A percentile compares a stretch with the other conserved stretches of the same genome.
These are phyloP conservation scores for Cyprinodon diabolis DNA, from an alignment of 2,797 vertebrate species.

Conservation along the genomic window DNA sequence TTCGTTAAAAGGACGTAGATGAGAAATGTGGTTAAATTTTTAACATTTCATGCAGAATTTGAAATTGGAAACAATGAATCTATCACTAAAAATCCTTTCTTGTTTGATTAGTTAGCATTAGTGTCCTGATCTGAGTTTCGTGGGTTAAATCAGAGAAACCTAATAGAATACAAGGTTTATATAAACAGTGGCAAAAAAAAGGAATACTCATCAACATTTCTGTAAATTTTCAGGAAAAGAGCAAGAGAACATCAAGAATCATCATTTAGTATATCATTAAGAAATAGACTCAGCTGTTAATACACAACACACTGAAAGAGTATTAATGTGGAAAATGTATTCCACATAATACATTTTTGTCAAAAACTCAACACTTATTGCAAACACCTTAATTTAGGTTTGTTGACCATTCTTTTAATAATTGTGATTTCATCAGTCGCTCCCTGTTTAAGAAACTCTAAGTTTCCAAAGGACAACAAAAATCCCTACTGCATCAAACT, in stretches of 20 bases:
- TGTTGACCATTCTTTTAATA: background rate
- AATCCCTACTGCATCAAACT: background rate
- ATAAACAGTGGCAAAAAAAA: background rate
- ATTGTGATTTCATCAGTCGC: background rate
- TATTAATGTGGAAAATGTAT: background rate
- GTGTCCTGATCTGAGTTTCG: background rate
- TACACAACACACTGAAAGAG: background rate
- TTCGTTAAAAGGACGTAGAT: background rate
- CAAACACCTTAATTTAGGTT: background rate
- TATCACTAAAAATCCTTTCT: background rate
- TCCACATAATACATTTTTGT: background rate
- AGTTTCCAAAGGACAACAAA: background rate
- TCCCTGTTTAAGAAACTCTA: background rate
- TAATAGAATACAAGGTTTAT: background rate
- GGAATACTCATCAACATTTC: background rate
- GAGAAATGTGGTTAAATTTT: background rate
- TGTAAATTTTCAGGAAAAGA: background rate
- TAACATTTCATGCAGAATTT: background rate
- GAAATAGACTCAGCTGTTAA: background rate
- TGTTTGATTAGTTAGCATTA: background rate
- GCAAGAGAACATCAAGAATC: background rate
- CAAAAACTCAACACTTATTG: background rate
- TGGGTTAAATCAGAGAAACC: background rate
- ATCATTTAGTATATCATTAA: too few species aligned
- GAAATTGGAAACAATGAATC: background rate